Evolutionary conservation across 1,140 invertebrate species (phyloP).

Genomic region (Archivesica marissinica): DNA sequence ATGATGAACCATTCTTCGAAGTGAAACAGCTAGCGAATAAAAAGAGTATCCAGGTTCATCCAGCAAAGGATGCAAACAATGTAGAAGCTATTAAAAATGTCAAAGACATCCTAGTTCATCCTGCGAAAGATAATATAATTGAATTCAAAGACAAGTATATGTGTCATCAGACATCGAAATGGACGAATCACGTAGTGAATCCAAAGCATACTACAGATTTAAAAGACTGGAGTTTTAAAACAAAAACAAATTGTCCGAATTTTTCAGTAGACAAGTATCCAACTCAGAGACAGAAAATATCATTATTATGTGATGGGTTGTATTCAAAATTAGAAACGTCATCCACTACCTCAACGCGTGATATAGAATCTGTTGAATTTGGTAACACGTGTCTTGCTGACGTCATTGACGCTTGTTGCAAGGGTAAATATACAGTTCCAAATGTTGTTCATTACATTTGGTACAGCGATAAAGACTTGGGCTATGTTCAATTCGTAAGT

Average conservation of each 20-base stretch:
- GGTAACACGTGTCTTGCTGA: constrained; percentile 28
- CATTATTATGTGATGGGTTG: constrained; percentile 1
- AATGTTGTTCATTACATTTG: constrained; percentile 55
- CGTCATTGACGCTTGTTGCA: constrained; percentile 23
- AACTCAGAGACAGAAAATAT: constrained; percentile 1
- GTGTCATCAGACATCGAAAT: background rate
- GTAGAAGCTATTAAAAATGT: background rate
- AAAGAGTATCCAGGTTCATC: background rate
- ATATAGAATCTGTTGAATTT: constrained; percentile 25
- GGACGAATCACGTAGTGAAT: constrained; percentile 14
- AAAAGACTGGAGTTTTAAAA: constrained; percentile 29
- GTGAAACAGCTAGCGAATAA: background rate
- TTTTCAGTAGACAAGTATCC: background rate
- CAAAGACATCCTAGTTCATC: no score
- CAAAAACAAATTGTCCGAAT: background rate
- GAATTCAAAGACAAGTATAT: background rate
- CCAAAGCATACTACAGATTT: background rate
- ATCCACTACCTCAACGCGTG: background rate
- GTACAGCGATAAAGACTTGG: constrained; percentile 23
- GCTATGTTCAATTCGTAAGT: constrained; percentile 29
- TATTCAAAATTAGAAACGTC: background rate
- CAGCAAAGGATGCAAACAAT: background rate
- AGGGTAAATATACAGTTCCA: constrained; percentile 18
- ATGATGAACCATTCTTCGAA: background rate
- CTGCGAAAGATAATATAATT: background rate